Base-by-base conservation (phyloP, 2,888 invertebrate genomes). In the Cremastinae sp. region DNA sequence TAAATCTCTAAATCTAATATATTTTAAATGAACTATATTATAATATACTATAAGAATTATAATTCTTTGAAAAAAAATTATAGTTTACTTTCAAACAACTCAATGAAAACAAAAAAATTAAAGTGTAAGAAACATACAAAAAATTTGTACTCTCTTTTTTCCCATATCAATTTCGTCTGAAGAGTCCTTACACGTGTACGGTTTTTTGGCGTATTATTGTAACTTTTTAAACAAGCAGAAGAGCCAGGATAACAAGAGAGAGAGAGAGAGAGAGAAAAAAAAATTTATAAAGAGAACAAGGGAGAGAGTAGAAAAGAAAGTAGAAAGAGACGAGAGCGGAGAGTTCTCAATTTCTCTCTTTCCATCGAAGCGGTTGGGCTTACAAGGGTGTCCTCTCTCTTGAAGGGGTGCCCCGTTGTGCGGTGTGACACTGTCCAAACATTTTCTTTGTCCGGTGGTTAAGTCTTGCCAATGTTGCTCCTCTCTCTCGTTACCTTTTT, bases 381-480 rank as follows among this genome's bases (percentile, higher is more conserved):
- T 71, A 75, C 69, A 74, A 75, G 78, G 81, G 85, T 82, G 80
- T 61, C 61, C 53, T 70, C 41, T 81, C 82, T 81, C 83, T 81
- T 83, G 79, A 81, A 83, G 85, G 84, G 84, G 84, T 83, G 81
- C 81, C 76, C 68, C 83, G 79, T 83, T 85, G 83, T 83, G 84
- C 82, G 84, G 86, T 83, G 87, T 87, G 88, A 89, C 89, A 89
- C 88, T 88, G 89, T 88, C 88, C 88, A 89, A 89, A 89, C 87
- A 89, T 88, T 89, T 89, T 89, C 89, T 88, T 89, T 88, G 87
- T 88, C 86, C 86, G 84, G 86, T 84, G 86, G 88, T 89, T 87
- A 87, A 87, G 87, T 86, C 86, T 85, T 82, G 85, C 84, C 84
- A 79, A 81, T 70, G 56, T 78, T 82, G 75, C 81, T 84, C 70